Percentiles rank a stretch among this genome's conserved stretches.
These are phyloP conservation scores for Danio jaintianensis DNA, from an alignment of 2,797 vertebrate genomes.

Conservation along the genomic window DNA sequence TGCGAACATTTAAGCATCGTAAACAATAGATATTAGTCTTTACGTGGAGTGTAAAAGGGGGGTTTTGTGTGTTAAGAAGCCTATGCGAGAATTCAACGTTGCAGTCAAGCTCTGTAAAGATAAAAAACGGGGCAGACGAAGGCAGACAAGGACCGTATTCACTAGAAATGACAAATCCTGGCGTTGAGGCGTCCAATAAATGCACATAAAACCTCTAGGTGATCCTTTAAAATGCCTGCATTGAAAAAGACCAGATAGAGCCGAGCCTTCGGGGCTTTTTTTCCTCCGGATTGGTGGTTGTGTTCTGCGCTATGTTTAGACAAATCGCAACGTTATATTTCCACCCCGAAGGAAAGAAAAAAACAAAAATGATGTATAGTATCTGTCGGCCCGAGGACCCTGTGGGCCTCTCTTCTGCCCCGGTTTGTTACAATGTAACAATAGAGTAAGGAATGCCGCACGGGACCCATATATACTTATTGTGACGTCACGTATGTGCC, in stretches of 20 bases:
- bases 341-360: constrained; percentile 37
- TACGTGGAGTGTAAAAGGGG: constrained; percentile 3
- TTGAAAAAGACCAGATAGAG: constrained; percentile 66
- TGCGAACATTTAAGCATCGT: constrained; percentile 27
- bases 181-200: constrained; percentile 49
- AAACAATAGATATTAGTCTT: background rate
- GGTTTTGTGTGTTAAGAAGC: background rate
- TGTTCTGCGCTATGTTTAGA: constrained; percentile 62
- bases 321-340: constrained; percentile 46
- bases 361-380: constrained; percentile 55
- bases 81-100: constrained; percentile 53
- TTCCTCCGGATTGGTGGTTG: constrained; percentile 67
- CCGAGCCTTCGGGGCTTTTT: constrained; percentile 70
- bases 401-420: constrained; percentile 69
- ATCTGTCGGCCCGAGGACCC: constrained; percentile 67
- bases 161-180: constrained; percentile 57
- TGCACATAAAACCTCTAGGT: constrained; percentile 48
- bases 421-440: constrained; percentile 82
- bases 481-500: constrained; percentile 75
- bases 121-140: constrained; percentile 64
- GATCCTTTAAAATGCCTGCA: constrained; percentile 63
- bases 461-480: constrained; percentile 76
- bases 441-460: constrained; percentile 79
- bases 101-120: constrained; percentile 68
- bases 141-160: constrained; percentile 65